A percentile compares a stretch with the other conserved stretches of the same genome.
Conservation (phyloP, 2,113 vertebrate genomes). For the Narcine bancroftii region DNA sequence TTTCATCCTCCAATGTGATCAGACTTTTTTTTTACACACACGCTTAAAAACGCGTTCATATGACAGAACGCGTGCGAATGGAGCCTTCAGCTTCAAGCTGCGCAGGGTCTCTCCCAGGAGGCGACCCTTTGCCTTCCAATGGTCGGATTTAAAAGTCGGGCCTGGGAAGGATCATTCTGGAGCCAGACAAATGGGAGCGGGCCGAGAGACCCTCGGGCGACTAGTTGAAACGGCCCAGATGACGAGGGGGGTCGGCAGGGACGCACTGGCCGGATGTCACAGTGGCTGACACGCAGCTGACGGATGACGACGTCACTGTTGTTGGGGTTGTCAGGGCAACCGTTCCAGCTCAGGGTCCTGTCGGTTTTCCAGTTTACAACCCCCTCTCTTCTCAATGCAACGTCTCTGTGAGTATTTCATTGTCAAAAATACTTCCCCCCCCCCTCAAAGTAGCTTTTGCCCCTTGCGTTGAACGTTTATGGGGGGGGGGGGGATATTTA, state of each 20-base stretch:
- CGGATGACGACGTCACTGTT: constrained; percentile 30
- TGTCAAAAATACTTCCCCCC: not conserved
- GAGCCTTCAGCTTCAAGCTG: too few relatives aligned
- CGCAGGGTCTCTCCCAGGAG: too few relatives aligned
- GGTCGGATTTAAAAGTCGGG: not conserved
- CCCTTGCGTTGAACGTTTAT: not conserved
- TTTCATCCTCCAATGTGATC: not conserved
- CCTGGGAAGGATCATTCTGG: not conserved
- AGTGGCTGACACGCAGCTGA: not conserved
- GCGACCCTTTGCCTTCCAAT: not conserved
- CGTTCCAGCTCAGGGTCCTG: constrained; percentile 12
- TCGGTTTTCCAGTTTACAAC: constrained; percentile 8
- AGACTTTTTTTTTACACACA: not conserved
- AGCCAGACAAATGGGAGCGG: not conserved
- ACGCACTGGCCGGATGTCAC: not conserved
- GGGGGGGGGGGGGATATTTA: not conserved
- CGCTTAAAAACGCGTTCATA: not conserved
- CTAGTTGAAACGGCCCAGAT: too few relatives aligned
- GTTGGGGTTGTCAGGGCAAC: constrained; percentile 25
- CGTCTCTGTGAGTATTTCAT: constrained; percentile 33
- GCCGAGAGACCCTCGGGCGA: too few relatives aligned
- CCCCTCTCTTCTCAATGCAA: constrained; percentile 34
- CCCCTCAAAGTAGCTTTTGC: not conserved
- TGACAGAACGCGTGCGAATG: not conserved
- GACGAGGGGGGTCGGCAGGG: not conserved